Conservation (phyloP, 2,113 vertebrate species). For the Heterochromis multidens region DNA sequence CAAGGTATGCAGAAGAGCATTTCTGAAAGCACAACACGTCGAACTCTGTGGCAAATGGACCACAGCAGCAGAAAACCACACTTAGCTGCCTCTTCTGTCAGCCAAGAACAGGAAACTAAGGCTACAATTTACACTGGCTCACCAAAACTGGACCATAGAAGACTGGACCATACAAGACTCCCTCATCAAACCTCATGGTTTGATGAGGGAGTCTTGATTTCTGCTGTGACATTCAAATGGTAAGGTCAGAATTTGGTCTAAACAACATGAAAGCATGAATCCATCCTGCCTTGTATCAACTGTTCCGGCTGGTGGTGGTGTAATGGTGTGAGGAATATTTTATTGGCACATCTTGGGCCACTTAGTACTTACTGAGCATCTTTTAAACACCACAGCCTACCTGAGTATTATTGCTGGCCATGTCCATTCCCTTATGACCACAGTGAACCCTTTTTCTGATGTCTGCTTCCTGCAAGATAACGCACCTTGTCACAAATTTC, state of each 20-base stretch:
- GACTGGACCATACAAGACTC: not conserved
- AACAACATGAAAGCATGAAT: not conserved
- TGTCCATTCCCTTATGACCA: not conserved
- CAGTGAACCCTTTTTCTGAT: not conserved
- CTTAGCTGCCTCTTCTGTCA: not conserved
- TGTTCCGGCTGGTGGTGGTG: not conserved
- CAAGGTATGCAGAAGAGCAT: not conserved
- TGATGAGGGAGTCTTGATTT: not conserved
- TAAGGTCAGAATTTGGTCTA: not conserved
- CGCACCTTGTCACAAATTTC: too few relatives aligned
- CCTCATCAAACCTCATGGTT: too few relatives aligned
- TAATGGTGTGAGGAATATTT: not conserved
- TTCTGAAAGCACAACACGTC: not conserved
- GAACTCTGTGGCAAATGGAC: not conserved
- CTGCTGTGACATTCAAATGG: not conserved
- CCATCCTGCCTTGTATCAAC: not conserved
- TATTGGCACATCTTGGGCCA: accelerated
- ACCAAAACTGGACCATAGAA: not conserved
- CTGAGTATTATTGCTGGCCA: not conserved
- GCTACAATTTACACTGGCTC: not conserved
- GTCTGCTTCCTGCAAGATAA: not conserved
- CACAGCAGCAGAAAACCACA: not conserved
- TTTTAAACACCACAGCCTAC: not conserved
- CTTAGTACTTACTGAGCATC: not conserved
- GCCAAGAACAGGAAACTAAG: not conserved